These are phyloP conservation scores for Neuroterus valhalla DNA, from an alignment of 1,140 invertebrate genomes.

Conservation along the genomic window DNA sequence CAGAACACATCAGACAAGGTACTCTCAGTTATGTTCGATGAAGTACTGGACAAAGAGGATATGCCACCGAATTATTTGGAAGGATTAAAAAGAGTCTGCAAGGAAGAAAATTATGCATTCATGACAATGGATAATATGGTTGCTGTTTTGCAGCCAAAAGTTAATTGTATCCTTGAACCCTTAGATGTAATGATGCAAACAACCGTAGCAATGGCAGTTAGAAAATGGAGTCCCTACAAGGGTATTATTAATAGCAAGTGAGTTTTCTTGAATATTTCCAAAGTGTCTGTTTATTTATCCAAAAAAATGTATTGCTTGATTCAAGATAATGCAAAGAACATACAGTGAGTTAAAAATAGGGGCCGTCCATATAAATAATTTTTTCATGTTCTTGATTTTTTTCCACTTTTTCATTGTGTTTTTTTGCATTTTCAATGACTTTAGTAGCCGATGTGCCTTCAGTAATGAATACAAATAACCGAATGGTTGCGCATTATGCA, in stretches of 20 bases:
- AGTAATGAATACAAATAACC: no score
- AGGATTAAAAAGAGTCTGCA: conserved; percentile 63
- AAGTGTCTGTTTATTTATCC: no score
- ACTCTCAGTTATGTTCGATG: conserved; percentile 58
- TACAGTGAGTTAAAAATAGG: no score
- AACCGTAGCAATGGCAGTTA: conserved; percentile 67
- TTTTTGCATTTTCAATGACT: no score
- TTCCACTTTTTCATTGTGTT: no score
- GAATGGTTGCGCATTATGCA: no score
- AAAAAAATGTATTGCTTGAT: no score
- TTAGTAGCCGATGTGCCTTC: no score
- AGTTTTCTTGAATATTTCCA: conserved; percentile 33
- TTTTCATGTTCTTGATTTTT: no score
- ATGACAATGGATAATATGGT: conserved; percentile 68
- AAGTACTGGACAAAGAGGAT: conserved; percentile 52
- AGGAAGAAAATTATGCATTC: conserved; percentile 66
- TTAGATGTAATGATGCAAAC: conserved; percentile 67
- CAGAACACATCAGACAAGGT: conserved; percentile 64
- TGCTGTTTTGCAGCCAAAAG: conserved; percentile 56
- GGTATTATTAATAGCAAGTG: conserved; percentile 69
- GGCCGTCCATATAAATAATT: no score
- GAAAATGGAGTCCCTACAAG: conserved; percentile 61
- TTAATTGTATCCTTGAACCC: conserved; percentile 66
- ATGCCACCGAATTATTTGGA: conserved; percentile 67
- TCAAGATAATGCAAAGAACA: no score